Evolutionary conservation across 2,113 vertebrate genomes (phyloP), one percentile per base, ranked within the genome.

Genomic region (Platanista minor): DNA sequence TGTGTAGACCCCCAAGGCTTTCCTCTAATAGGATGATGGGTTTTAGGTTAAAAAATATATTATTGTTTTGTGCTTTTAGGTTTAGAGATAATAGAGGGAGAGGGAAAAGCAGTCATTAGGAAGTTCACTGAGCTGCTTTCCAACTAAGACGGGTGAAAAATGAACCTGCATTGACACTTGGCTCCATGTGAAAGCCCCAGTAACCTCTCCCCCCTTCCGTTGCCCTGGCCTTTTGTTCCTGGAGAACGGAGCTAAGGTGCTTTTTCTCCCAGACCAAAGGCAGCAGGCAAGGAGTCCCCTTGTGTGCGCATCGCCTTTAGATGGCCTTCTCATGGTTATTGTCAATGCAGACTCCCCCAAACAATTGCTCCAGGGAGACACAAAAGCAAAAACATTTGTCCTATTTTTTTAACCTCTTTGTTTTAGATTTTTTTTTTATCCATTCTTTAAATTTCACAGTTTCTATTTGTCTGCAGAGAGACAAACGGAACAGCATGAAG

Each of bases 151-250:
- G 96, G 33, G 95, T 97, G 98, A 96, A 11, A 96, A 97, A 97
- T 41, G 81, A 97, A 91, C 95, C 97, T 67, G 96, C 39, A 0
- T 97, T 95, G 98, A 98, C 98, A 96, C 97, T 98, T 85, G 89
- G 92, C 98, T 91, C 95, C 95, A 57, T 94, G 95, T 93, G 97
- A 98, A 98, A 98, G 94, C 98, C 96, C 96, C 86, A 39, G 97
- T 98, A 96, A 97, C 98, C 97, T 97, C 89, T 95, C n/a, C 97
- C 98, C 94, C 97, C 96, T 97, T 97, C 97, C 31, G 0, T 96
- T 97, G 97, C 39, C 75, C 98, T 87, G 97, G 98, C 98, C 99
- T 98, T 98, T 98, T 99, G 98, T 99, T 99, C 98, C 98, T 67
- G 52, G 97, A 97, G 98, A 98, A 98, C 95, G 23, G 54, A 97